phyloP scores from a whole-genome alignment of 2,113 vertebrate species.

The Chamaetylas fuelleborni region DNA sequence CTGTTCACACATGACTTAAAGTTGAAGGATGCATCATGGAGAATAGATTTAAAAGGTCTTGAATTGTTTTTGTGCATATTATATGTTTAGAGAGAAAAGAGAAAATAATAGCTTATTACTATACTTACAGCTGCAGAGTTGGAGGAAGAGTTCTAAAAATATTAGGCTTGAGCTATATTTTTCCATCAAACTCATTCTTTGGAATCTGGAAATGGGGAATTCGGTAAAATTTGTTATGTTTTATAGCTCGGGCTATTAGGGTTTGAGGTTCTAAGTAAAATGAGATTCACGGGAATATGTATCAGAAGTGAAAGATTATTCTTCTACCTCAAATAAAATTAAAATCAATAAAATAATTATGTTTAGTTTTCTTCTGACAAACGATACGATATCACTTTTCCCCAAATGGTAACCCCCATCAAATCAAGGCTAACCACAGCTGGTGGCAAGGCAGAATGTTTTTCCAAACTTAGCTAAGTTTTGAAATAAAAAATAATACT shows the following conservation, averaged over 20 bases:
- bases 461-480: neutral
- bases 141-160: neutral
- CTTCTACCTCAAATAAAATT: neutral
- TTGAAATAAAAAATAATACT: neutral
- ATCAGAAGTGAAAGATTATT: neutral
- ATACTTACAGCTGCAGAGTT: neutral
- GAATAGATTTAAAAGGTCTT: neutral
- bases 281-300: neutral
- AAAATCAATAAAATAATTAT: neutral
- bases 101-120: neutral
- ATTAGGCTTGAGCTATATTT: neutral
- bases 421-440: neutral
- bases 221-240: neutral
- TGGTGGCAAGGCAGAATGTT: neutral
- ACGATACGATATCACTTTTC: rapidly evolving
- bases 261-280: neutral
- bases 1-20: neutral
- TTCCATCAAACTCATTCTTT: neutral
- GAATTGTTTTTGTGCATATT: neutral
- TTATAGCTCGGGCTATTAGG: neutral
- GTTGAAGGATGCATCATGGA: neutral
- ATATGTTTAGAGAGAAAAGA: neutral
- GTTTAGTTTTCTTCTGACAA: neutral
- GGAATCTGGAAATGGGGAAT: neutral
- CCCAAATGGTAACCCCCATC: neutral